Base-by-base conservation (phyloP, 1,140 invertebrate genomes). In the Saccostrea cuccullata region DNA sequence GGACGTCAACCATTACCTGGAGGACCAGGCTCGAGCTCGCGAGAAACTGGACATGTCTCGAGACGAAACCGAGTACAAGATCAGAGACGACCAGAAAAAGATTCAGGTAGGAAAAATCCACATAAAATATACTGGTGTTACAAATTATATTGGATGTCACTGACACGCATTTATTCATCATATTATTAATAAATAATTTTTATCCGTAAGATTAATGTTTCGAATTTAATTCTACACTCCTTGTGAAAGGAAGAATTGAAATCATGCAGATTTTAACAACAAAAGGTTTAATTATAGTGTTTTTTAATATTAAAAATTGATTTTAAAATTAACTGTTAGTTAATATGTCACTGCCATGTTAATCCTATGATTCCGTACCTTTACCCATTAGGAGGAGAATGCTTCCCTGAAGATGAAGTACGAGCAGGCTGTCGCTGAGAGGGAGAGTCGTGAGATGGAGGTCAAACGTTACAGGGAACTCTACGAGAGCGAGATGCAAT, bases 1-100 rank as follows among this genome's bases (percentile, higher is more conserved):
- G 15, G 93, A 94, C 64, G 93, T 94, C 9, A 94, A 94, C 84
- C 89, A 88, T 55, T 94, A 93, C 85, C 89, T 94, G 58, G 93
- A 94, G 55, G 91, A 94, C 9, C 94, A 94, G 90, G 92, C 93
- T 17, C 89, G 90, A 77, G 92, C 93, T 13, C 84, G 92, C n/a
- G 93, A 94, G 40, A 90, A 89, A 26, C 91, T 94, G 12, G 93
- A 94, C 73, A 85, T 73, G 1, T 91, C 93, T 20, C 91, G 93
- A 20, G 91, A 92, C 58, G 92, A 93, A 64, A 91, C 92, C 11
- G 93, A 94, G 87, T 84, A 84, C 64, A 90, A 91, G 64, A 60
- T 94, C 3, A 87, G 91, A 82, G 73, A 91, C 67, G 91, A 92
- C 30, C 92, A 91, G 88, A 90, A 91, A 84, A 91, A 90, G 60